phyloP scores from a whole-genome alignment of 2,888 invertebrate genomes.

The Apantesis nais region DNA sequence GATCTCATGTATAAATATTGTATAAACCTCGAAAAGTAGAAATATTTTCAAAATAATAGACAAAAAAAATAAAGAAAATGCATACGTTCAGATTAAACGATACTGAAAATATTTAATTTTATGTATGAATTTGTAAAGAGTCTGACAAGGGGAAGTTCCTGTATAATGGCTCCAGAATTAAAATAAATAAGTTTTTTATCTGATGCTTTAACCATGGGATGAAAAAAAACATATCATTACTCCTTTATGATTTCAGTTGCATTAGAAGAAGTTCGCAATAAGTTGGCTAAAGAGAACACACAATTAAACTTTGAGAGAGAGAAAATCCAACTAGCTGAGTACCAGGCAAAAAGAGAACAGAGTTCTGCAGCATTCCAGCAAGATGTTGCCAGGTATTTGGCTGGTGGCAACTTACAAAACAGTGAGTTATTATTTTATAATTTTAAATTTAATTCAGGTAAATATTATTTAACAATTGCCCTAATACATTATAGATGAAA shows the following conservation, averaged over 20 bases:
- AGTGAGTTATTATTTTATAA: conserved; percentile 47
- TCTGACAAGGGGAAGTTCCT: background rate
- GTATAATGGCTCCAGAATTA: too few species aligned
- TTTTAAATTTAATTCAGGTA: too few species aligned
- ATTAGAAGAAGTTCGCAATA: conserved; percentile 70
- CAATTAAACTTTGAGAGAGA: conserved; percentile 63
- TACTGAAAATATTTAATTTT: too few species aligned
- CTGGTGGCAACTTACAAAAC: conserved; percentile 64
- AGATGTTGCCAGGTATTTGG: conserved; percentile 72
- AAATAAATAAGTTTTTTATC: too few species aligned
- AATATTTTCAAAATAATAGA: background rate
- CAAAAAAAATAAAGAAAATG: too few species aligned
- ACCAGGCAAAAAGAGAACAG: conserved; percentile 67
- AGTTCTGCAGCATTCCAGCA: conserved; percentile 73
- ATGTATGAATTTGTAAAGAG: too few species aligned
- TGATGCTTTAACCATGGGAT: too few species aligned
- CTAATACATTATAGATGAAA: too few species aligned
- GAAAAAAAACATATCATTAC: background rate
- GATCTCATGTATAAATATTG: too few species aligned
- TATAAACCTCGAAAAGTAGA: background rate
- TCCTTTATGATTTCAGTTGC: conserved; percentile 58
- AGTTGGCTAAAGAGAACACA: conserved; percentile 67
- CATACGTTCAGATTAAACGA: too few species aligned
- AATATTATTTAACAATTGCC: too few species aligned
- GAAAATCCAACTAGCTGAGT: conserved; percentile 67